Evolutionary conservation across 1,140 invertebrate species (phyloP).

Genomic region (Holcopasites calliopsidis): DNA sequence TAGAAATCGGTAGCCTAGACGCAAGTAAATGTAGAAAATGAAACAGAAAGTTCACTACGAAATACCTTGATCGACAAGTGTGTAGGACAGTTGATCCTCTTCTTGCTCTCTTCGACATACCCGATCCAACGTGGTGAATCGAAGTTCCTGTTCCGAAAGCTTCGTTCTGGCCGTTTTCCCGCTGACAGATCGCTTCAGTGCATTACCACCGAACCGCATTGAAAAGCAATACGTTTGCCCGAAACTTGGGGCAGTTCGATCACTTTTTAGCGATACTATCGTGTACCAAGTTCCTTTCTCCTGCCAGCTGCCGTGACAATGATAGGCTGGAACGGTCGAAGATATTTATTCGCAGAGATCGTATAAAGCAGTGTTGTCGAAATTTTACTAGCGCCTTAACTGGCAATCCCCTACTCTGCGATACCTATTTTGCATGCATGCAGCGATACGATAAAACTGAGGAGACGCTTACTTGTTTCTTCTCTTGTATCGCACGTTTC

Average conservation of each 20-base stretch:
- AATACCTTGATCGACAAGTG: constrained; percentile 73
- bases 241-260: constrained; percentile 63
- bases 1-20: too few relatives aligned
- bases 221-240: constrained; percentile 72
- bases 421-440: background rate
- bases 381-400: too few relatives aligned
- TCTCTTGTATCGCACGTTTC: constrained; percentile 72
- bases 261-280: constrained; percentile 80
- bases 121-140: constrained; percentile 67
- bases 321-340: constrained; percentile 78
- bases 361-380: too few relatives aligned
- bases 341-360: too few relatives aligned
- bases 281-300: constrained; percentile 82
- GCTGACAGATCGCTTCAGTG: constrained; percentile 43
- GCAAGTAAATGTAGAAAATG: background rate
- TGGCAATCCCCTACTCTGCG: too few relatives aligned
- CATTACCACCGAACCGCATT: constrained; percentile 65
- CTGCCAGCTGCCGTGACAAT: constrained; percentile 83
- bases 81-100: constrained; percentile 72
- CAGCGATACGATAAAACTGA: background rate
- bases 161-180: constrained; percentile 56
- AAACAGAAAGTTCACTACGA: background rate
- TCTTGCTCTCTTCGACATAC: constrained; percentile 67
- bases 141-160: constrained; percentile 68
- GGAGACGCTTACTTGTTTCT: constrained; percentile 66